These are phyloP conservation scores for Pangasius sanitwongsei DNA, from an alignment of 2,797 vertebrate genomes.

Conservation along the genomic window DNA sequence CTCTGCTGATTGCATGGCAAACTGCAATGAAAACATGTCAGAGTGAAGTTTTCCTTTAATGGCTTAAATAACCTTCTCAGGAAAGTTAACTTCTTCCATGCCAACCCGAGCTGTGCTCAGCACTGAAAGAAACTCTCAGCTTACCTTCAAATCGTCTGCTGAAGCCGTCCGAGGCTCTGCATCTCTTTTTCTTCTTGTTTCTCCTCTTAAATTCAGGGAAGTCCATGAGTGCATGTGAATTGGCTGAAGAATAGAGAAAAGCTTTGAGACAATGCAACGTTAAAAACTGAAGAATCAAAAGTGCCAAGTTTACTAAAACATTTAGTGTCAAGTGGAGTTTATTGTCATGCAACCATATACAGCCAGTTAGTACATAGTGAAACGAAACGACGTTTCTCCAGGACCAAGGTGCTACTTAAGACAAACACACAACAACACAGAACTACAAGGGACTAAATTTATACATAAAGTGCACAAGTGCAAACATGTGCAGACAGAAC, in stretches of 20 bases:
- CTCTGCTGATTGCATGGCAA: neutral
- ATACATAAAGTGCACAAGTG: no score
- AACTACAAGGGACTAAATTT: no score
- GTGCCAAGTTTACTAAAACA: neutral
- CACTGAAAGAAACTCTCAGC: conserved; percentile 8
- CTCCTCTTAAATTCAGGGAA: conserved; percentile 94
- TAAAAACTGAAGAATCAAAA: neutral
- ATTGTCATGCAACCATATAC: no score
- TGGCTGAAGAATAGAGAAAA: conserved; percentile 71
- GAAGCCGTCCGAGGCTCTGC: conserved; percentile 94
- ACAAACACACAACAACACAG: no score
- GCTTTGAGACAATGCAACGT: no score
- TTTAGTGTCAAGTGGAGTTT: no score
- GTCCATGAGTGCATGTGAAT: conserved; percentile 90
- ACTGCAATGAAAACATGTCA: neutral
- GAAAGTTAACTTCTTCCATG: neutral
- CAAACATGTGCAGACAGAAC: no score
- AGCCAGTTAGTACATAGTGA: no score
- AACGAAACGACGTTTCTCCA: no score
- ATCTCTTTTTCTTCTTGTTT: conserved; percentile 96
- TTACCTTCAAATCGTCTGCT: conserved; percentile 92
- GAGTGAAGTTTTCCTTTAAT: neutral
- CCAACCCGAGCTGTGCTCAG: neutral
- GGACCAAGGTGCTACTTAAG: no score
- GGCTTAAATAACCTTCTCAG: neutral